phyloP scores from a whole-genome alignment of 1,140 invertebrate species.

The Panagrolaimus sp. region DNA sequence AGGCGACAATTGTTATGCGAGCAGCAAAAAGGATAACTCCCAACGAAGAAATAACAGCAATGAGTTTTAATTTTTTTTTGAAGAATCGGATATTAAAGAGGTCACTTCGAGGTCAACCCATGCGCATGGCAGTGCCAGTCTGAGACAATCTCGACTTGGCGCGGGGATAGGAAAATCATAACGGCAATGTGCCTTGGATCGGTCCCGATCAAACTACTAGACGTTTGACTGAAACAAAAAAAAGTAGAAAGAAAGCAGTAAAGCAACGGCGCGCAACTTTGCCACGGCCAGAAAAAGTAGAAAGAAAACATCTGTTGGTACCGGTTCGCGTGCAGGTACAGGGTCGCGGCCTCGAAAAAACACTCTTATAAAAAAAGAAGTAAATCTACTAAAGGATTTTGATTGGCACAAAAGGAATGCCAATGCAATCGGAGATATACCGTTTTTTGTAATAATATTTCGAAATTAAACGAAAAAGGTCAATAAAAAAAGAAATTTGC shows the following conservation, averaged over 20 bases:
- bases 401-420: no score
- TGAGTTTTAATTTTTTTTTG: not conserved
- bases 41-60: not conserved
- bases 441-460: no score
- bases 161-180: no score
- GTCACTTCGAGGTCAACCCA: constrained; percentile 6
- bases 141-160: no score
- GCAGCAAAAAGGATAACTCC: not conserved
- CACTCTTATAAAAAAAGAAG: no score
- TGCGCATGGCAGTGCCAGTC: constrained; percentile 4
- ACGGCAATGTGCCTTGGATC: not conserved
- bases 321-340: constrained; percentile 12
- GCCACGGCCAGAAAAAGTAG: not conserved
- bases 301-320: constrained; percentile 18
- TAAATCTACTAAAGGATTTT: no score
- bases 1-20: not conserved
- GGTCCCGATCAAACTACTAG: not conserved
- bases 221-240: not conserved
- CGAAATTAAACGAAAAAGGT: no score
- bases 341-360: constrained; percentile 1
- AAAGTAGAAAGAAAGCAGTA: no score
- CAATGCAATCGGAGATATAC: no score
- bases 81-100: constrained; percentile 14
- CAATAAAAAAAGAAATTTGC: not conserved
- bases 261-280: no score